Conservation (phyloP, 2,113 vertebrate species). For the Rissa tridactyla region DNA sequence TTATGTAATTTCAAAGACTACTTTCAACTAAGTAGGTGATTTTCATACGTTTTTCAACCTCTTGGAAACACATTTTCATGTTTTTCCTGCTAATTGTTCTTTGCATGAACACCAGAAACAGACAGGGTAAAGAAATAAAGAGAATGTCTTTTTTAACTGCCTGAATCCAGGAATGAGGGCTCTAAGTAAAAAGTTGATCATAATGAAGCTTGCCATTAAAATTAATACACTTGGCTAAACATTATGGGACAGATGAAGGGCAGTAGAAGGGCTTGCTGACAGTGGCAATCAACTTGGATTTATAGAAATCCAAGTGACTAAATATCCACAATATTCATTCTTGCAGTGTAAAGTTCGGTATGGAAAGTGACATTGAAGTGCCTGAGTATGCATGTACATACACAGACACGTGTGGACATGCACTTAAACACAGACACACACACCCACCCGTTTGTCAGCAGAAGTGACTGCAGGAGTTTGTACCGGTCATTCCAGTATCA, state of each 20-base stretch:
- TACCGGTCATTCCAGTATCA: background rate
- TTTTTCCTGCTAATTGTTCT: background rate
- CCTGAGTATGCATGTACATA: background rate
- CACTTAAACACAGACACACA: background rate
- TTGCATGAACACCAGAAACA: background rate
- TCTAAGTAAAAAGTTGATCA: background rate
- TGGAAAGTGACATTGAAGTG: background rate
- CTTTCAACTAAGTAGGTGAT: background rate
- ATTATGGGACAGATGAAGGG: background rate
- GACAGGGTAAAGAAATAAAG: background rate
- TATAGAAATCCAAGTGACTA: background rate
- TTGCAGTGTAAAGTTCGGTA: background rate
- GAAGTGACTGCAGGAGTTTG: background rate
- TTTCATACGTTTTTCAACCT: background rate
- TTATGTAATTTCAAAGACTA: background rate
- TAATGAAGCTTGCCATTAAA: background rate
- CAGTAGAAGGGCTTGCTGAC: background rate
- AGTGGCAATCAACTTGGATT: background rate
- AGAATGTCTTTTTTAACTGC: background rate
- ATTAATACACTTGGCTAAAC: background rate
- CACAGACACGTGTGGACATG: background rate
- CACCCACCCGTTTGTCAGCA: background rate
- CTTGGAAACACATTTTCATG: background rate
- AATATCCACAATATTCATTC: background rate
- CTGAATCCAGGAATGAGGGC: background rate